Evolutionary conservation across 2,888 invertebrate genomes (phyloP).

Genomic region (Netelia melanura): DNA sequence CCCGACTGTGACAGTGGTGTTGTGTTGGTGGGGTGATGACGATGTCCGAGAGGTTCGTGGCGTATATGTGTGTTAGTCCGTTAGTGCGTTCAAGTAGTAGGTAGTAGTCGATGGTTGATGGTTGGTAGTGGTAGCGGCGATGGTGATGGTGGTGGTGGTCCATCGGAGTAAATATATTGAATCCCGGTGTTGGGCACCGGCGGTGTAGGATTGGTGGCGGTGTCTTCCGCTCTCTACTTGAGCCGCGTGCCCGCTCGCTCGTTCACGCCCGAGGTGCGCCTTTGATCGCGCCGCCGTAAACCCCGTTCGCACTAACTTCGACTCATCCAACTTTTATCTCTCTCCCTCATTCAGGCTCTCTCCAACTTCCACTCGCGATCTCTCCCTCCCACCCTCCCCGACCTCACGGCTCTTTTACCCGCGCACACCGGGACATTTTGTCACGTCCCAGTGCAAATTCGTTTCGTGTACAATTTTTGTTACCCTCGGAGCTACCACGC

Average conservation of each 20-base stretch:
- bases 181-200: conserved; percentile 61
- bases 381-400: conserved; percentile 20
- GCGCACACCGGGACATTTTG: conserved; percentile 57
- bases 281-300: conserved; percentile 83
- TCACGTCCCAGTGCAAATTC: conserved; percentile 64
- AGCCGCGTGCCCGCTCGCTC: conserved; percentile 83
- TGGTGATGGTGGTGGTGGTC: conserved; percentile 78
- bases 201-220: conserved; percentile 81
- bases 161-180: conserved; percentile 82
- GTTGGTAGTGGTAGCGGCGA: conserved; percentile 58
- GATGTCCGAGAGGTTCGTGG: conserved; percentile 40
- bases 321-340: conserved; percentile 56
- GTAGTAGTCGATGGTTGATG: background rate
- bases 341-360: background rate
- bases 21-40: conserved; percentile 53
- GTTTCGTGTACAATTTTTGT: conserved; percentile 57
- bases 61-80: conserved; percentile 53
- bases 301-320: conserved; percentile 81
- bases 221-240: conserved; percentile 83
- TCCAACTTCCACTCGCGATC: background rate
- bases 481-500: background rate
- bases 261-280: conserved; percentile 83
- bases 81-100: conserved; percentile 3
- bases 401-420: conserved; percentile 18
- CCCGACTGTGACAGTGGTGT: conserved; percentile 6